Evolutionary conservation across 2,113 vertebrate genomes (phyloP).

Genomic region (Callaeas wilsoni): DNA sequence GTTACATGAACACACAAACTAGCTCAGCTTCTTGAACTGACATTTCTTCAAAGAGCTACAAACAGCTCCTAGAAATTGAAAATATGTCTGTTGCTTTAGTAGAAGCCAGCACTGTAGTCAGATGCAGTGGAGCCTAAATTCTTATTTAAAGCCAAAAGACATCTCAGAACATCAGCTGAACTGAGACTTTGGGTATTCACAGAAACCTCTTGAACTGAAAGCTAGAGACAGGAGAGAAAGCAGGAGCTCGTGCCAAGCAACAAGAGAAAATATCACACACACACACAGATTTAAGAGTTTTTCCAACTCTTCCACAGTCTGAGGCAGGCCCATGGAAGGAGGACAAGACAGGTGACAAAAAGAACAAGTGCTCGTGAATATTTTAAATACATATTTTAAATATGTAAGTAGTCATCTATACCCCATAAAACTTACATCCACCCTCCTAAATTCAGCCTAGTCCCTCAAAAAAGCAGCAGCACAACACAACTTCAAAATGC

Average conservation of each 20-base stretch:
- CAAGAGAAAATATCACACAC: background rate
- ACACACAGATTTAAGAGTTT: background rate
- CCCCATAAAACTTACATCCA: background rate
- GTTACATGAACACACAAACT: background rate
- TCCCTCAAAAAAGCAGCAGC: background rate
- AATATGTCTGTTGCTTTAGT: background rate
- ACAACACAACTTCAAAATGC: background rate
- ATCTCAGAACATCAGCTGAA: background rate
- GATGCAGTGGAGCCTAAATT: background rate
- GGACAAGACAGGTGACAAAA: background rate
- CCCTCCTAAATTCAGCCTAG: background rate
- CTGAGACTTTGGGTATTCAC: background rate
- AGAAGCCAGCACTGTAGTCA: background rate
- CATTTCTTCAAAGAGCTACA: background rate
- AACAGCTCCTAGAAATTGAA: background rate
- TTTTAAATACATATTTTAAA: background rate
- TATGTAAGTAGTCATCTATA: fast-evolving
- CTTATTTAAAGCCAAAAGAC: background rate
- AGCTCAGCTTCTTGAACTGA: background rate
- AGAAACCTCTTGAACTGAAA: background rate
- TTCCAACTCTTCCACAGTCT: background rate
- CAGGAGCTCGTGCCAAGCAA: background rate
- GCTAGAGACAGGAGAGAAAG: background rate
- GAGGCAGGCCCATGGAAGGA: background rate
- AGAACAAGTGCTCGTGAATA: background rate